Evolutionary conservation across 2,113 vertebrate species (phyloP).

Genomic region (Pachyramphus minor): DNA sequence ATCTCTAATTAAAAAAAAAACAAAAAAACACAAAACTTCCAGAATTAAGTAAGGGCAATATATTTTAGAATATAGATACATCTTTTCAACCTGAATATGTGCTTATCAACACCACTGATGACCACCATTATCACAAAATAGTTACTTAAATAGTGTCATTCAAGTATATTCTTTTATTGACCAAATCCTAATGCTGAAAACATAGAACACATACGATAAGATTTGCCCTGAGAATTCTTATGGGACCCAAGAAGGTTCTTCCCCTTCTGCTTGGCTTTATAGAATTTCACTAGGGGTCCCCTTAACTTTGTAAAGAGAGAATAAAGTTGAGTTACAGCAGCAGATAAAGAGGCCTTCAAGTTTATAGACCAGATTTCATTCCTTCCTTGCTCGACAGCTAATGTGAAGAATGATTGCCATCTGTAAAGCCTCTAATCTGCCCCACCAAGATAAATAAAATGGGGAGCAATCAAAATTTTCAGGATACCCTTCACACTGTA

Average conservation of each 20-base stretch:
- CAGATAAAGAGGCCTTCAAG: slow-evolving; percentile 32
- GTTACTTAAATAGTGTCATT: not conserved
- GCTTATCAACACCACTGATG: not conserved
- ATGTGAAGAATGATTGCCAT: slow-evolving; percentile 10
- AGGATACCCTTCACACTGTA: slow-evolving; percentile 9
- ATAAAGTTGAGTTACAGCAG: slow-evolving; percentile 9
- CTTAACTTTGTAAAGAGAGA: not conserved
- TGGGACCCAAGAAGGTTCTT: not conserved
- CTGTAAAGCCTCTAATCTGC: slow-evolving; percentile 31
- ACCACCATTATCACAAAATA: not conserved
- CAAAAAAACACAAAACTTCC: no score
- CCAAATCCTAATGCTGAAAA: not conserved
- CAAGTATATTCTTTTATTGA: not conserved
- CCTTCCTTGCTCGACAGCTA: not conserved
- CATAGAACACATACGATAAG: not conserved
- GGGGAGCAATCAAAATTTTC: not conserved
- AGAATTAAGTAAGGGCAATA: not conserved
- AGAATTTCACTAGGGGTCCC: not conserved
- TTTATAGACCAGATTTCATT: slow-evolving; percentile 30
- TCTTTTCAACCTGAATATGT: not conserved
- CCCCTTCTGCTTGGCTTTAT: not conserved
- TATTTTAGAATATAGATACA: not conserved
- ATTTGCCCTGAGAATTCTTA: not conserved
- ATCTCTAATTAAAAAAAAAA: not conserved
- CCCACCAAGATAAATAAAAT: slow-evolving; percentile 28